These are phyloP conservation scores for Metridium senile DNA, from an alignment of 92 coral and sea anemone genomes.

Conservation along the genomic window DNA sequence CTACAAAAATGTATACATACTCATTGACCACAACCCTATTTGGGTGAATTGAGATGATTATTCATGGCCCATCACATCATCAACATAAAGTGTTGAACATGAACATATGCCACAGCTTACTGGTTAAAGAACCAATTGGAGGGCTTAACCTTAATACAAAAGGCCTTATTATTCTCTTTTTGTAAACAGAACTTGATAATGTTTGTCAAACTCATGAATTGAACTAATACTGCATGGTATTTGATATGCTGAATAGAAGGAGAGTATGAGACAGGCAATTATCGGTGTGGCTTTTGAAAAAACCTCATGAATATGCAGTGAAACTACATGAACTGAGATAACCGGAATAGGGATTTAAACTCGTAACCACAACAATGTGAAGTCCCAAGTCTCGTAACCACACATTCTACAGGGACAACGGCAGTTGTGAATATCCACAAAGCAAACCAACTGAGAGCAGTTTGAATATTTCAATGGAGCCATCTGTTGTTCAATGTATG, in stretches of 20 bases:
- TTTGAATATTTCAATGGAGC: conserved; percentile 9
- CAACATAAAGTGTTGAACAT: conserved; percentile 21
- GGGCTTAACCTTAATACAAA: conserved; percentile 3
- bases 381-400: conserved; percentile 9
- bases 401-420: neutral
- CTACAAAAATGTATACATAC: conserved; percentile 18
- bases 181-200: conserved; percentile 12
- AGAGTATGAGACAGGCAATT: conserved; percentile 3
- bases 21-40: conserved; percentile 29
- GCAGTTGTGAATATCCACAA: conserved; percentile 4
- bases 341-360: conserved; percentile 7
- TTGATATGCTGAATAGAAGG: neutral
- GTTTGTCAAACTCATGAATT: conserved; percentile 6
- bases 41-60: conserved; percentile 24
- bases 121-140: conserved; percentile 14
- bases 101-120: conserved; percentile 12
- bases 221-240: neutral
- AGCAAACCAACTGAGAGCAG: conserved; percentile 2
- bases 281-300: no score
- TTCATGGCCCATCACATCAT: conserved; percentile 11
- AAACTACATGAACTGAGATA: neutral
- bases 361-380: conserved; percentile 12
- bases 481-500: conserved; percentile 9
- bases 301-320: conserved; percentile 17
- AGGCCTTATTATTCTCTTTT: conserved; percentile 21